Evolutionary conservation across 2,797 vertebrate species (phyloP).

Genomic region (Dermochelys coriacea): DNA sequence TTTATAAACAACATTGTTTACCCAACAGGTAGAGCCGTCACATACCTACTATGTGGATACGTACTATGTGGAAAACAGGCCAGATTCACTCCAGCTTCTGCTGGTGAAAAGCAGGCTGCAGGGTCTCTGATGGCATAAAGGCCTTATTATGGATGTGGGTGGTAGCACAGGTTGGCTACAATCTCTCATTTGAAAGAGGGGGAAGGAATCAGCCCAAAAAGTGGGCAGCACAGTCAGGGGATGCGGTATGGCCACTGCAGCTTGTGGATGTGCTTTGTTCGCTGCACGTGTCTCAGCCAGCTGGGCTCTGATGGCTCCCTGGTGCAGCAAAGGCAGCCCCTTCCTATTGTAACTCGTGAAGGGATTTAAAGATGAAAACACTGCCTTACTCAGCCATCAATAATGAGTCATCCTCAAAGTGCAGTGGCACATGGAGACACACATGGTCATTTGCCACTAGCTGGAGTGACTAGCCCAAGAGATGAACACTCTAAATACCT

Average conservation of each 20-base stretch:
- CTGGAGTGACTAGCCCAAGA: neutral
- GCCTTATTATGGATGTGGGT: constrained; percentile 24
- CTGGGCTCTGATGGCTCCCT: neutral
- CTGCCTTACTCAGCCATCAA: neutral
- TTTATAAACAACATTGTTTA: neutral
- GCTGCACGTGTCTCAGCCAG: neutral
- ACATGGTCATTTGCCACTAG: neutral
- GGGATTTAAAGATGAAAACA: neutral
- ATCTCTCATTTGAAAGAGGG: constrained; percentile 60
- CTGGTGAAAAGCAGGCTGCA: constrained; percentile 50
- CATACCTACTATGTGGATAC: fast-evolving
- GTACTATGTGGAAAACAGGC: fast-evolving
- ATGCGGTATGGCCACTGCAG: constrained; percentile 57
- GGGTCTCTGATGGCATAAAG: constrained; percentile 14
- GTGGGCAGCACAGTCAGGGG: constrained; percentile 62
- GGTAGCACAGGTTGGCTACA: constrained; percentile 36
- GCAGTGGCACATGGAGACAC: neutral
- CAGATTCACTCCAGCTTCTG: constrained; percentile 7
- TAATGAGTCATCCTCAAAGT: neutral
- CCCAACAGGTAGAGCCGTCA: neutral
- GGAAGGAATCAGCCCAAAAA: constrained; percentile 40
- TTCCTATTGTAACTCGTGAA: neutral
- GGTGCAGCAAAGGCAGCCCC: neutral
- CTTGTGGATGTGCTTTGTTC: neutral
- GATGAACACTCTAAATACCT: neutral